phyloP scores from a whole-genome alignment of 2,797 vertebrate genomes.

The Gymnothorax javanicus region DNA sequence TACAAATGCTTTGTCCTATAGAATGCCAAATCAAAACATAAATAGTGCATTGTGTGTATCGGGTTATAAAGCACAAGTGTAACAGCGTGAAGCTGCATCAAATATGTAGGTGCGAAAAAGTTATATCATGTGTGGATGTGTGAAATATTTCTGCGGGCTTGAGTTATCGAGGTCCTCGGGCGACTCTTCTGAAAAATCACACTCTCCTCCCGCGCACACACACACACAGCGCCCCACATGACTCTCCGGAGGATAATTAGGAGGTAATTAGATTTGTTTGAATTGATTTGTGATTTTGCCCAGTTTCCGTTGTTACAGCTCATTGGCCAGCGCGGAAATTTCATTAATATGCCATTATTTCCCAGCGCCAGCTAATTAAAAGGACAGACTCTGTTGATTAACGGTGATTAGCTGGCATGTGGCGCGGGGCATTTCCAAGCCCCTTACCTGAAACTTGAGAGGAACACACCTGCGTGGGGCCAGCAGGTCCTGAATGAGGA shows the following conservation, averaged over 20 bases:
- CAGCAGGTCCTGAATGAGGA: background rate
- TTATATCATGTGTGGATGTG: background rate
- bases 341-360: conserved; percentile 36
- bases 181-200: too few species aligned
- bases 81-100: too few species aligned
- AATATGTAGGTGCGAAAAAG: too few species aligned
- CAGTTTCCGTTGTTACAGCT: conserved; percentile 30
- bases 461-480: background rate
- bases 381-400: conserved; percentile 29
- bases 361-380: conserved; percentile 36
- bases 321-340: conserved; percentile 37
- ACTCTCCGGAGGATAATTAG: conserved; percentile 36
- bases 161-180: background rate
- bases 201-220: background rate
- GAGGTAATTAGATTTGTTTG: conserved; percentile 40
- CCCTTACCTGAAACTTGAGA: background rate
- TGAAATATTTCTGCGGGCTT: background rate
- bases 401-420: background rate
- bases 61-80: background rate
- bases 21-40: background rate
- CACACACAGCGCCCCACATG: background rate
- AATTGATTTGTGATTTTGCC: conserved; percentile 34
- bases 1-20: background rate
- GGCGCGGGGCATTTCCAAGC: background rate
- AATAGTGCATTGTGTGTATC: background rate